Evolutionary conservation across 2,113 vertebrate species (phyloP).

Genomic region (Stictonetta naevosa): DNA sequence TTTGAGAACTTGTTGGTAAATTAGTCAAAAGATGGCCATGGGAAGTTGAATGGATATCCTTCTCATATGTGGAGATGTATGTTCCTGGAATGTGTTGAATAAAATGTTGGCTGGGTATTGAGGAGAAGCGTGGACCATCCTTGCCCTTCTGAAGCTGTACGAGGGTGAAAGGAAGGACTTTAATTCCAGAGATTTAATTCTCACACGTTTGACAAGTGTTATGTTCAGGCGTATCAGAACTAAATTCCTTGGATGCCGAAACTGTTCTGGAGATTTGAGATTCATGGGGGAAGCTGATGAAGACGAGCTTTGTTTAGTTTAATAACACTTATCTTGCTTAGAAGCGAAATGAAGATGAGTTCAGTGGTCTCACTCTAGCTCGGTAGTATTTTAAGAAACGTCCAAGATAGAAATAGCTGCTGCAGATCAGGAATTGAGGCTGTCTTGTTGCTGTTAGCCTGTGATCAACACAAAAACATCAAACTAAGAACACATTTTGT

Average conservation of each 20-base stretch:
- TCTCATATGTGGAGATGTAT: fast-evolving
- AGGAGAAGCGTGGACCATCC: neutral
- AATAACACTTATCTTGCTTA: neutral
- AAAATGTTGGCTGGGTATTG: neutral
- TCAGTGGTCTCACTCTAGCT: neutral
- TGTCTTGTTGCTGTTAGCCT: neutral
- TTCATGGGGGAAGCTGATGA: neutral
- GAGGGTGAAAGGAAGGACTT: neutral
- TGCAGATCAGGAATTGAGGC: neutral
- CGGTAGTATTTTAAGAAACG: constrained; percentile 29
- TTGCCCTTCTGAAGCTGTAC: neutral
- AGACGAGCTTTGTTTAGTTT: neutral
- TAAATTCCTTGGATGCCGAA: neutral
- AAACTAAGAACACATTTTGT: constrained; percentile 13
- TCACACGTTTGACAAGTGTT: neutral
- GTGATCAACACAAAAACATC: neutral
- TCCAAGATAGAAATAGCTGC: constrained; percentile 10
- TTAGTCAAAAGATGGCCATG: neutral
- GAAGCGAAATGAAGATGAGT: neutral
- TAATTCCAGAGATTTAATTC: neutral
- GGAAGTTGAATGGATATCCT: neutral
- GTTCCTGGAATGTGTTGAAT: neutral
- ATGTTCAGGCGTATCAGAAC: neutral
- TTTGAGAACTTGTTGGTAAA: neutral
- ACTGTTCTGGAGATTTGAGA: neutral